Evolutionary conservation across 2,113 vertebrate genomes (phyloP).

Genomic region (Sprattus sprattus): DNA sequence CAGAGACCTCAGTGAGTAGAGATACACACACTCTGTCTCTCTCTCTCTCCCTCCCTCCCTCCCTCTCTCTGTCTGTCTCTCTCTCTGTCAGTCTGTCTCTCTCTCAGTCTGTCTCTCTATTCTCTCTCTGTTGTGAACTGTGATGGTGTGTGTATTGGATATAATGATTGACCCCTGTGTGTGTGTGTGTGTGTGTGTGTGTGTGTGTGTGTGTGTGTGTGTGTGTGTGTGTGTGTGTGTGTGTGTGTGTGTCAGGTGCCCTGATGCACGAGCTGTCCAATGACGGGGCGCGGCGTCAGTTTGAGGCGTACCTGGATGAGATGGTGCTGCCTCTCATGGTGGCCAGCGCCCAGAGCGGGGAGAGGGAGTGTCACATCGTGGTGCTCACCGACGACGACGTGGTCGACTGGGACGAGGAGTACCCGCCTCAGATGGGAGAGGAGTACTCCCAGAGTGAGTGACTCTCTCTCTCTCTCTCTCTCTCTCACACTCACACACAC

Average conservation of each 20-base stretch:
- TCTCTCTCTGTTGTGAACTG: too few species aligned
- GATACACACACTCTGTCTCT: slow-evolving; percentile 46
- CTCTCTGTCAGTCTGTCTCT: too few species aligned
- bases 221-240: slow-evolving; percentile 66
- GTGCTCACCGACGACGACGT: slow-evolving; percentile 98
- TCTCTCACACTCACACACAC: too few species aligned
- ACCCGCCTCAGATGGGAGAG: slow-evolving; percentile 98
- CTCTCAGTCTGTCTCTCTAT: background rate
- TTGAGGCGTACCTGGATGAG: slow-evolving; percentile 97
- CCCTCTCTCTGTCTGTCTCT: too few species aligned
- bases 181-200: slow-evolving; percentile 68
- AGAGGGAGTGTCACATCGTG: slow-evolving; percentile 97
- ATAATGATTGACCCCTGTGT: background rate
- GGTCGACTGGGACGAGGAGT: slow-evolving; percentile 99
- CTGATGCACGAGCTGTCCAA: slow-evolving; percentile 99
- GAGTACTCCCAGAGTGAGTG: slow-evolving; percentile 97
- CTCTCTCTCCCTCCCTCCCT: too few species aligned
- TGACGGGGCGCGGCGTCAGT: slow-evolving; percentile 92
- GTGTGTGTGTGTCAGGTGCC: slow-evolving; percentile 76
- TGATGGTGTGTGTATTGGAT: too few species aligned
- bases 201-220: slow-evolving; percentile 99
- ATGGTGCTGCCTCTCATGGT: slow-evolving; percentile 98
- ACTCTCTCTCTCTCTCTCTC: too few species aligned
- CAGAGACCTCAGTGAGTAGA: slow-evolving; percentile 99
- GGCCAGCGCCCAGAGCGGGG: slow-evolving; percentile 93